These are phyloP conservation scores for Hippopotamus amphibius DNA, from an alignment of 2,113 vertebrate species.

Conservation along the genomic window DNA sequence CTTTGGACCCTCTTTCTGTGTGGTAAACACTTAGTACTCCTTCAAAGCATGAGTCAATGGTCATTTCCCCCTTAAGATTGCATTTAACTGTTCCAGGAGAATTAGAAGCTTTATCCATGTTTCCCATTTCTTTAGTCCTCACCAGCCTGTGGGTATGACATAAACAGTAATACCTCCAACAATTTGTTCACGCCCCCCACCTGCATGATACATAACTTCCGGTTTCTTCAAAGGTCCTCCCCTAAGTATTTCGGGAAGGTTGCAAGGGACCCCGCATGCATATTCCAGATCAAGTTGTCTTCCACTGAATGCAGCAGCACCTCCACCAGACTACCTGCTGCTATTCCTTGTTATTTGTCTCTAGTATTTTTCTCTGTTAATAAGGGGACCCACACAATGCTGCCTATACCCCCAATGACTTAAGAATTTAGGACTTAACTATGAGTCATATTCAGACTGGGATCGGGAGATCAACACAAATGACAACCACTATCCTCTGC, in stretches of 20 bases:
- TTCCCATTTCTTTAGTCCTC: not conserved
- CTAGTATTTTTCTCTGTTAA: not conserved
- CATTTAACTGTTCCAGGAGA: not conserved
- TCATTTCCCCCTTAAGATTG: not conserved
- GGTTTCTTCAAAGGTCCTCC: not conserved
- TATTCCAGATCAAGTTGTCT: not conserved
- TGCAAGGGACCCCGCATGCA: not conserved
- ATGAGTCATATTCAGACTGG: not conserved
- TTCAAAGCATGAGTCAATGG: not conserved
- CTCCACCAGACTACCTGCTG: not conserved
- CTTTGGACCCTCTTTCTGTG: not conserved
- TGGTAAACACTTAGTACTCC: not conserved
- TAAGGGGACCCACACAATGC: not conserved
- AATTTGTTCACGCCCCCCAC: not conserved
- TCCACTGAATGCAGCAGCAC: not conserved
- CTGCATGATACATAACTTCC: not conserved
- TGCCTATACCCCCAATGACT: not conserved
- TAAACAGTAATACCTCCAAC: not conserved
- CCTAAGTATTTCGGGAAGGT: not conserved
- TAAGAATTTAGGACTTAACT: constrained; percentile 16
- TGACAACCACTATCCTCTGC: not conserved
- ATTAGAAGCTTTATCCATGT: not conserved
- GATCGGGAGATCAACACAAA: not conserved
- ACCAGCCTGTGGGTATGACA: not conserved
- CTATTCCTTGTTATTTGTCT: not conserved